Evolutionary conservation across 2,888 invertebrate genomes (phyloP).

Genomic region (Zonitis immaculata): DNA sequence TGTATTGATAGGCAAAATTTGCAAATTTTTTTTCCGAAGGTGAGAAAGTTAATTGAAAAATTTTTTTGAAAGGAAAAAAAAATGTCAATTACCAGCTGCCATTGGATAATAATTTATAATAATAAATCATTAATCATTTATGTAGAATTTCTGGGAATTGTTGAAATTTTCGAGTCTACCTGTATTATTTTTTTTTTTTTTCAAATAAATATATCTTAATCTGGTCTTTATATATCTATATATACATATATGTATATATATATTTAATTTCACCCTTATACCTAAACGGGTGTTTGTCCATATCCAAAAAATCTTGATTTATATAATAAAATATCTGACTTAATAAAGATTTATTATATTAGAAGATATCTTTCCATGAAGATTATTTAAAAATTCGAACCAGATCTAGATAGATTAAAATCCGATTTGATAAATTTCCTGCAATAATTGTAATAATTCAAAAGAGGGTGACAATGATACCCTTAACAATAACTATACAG

Average conservation of each 20-base stretch:
- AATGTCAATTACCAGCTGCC: too few species aligned
- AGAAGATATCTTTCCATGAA: not conserved
- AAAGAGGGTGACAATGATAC: not conserved
- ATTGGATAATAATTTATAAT: too few species aligned
- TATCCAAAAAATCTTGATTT: constrained; percentile 23
- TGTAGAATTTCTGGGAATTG: too few species aligned
- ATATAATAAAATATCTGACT: constrained; percentile 21
- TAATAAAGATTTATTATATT: constrained; percentile 32
- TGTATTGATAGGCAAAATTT: too few species aligned
- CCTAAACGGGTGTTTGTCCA: too few species aligned
- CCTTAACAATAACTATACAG: not conserved
- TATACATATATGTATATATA: too few species aligned
- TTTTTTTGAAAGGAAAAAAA: too few species aligned
- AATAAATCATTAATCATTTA: not conserved
- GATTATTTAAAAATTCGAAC: constrained; percentile 2
- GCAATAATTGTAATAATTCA: not conserved
- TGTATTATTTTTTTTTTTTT: too few species aligned
- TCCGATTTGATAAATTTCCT: constrained; percentile 8
- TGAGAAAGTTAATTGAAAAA: not conserved
- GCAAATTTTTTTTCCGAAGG: not conserved
- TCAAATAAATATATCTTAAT: too few species aligned
- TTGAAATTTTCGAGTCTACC: too few species aligned
- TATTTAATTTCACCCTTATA: constrained; percentile 14
- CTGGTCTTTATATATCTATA: too few species aligned
- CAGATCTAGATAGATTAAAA: constrained; percentile 11